A percentile compares a stretch with the other conserved stretches of the same genome.
phyloP scores from a whole-genome alignment of 2,888 invertebrate genomes.

The Caenorhabditis wallacei region DNA sequence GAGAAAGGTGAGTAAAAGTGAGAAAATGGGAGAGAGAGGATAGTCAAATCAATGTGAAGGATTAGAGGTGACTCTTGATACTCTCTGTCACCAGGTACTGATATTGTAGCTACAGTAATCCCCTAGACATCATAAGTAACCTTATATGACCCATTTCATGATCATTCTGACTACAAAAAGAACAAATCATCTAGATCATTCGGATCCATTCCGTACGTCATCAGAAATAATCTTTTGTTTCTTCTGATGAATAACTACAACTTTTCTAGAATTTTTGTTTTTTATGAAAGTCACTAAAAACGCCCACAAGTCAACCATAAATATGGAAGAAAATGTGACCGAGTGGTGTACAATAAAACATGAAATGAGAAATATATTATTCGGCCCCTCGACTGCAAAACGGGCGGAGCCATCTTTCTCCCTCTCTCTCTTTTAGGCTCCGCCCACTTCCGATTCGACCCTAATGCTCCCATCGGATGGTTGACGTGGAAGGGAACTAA shows the following conservation, averaged over 20 bases:
- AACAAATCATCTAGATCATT: not conserved
- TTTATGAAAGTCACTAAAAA: conserved; percentile 16
- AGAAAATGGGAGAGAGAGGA: conserved; percentile 1
- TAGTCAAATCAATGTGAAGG: not conserved
- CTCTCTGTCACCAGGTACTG: too few relatives aligned
- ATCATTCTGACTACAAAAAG: not conserved
- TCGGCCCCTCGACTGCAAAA: conserved; percentile 6
- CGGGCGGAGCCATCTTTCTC: conserved; percentile 26
- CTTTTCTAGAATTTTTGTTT: conserved; percentile 11
- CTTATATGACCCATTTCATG: too few relatives aligned
- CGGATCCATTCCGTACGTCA: not conserved
- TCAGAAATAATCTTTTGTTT: not conserved
- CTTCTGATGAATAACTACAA: not conserved
- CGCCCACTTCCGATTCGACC: conserved; percentile 35
- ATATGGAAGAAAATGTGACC: conserved; percentile 2
- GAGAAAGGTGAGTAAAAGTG: conserved; percentile 38
- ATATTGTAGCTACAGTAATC: too few relatives aligned
- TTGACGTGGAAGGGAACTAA: conserved; percentile 25
- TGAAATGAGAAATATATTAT: conserved; percentile 10
- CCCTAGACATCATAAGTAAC: too few relatives aligned
- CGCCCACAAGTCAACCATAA: conserved; percentile 6
- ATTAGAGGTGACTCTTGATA: too few relatives aligned
- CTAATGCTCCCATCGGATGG: conserved; percentile 12
- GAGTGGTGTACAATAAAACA: conserved; percentile 29
- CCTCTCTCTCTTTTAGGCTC: not conserved